These are phyloP conservation scores for Macrophya annulata DNA, from an alignment of 2,888 invertebrate genomes.

Conservation along the genomic window DNA sequence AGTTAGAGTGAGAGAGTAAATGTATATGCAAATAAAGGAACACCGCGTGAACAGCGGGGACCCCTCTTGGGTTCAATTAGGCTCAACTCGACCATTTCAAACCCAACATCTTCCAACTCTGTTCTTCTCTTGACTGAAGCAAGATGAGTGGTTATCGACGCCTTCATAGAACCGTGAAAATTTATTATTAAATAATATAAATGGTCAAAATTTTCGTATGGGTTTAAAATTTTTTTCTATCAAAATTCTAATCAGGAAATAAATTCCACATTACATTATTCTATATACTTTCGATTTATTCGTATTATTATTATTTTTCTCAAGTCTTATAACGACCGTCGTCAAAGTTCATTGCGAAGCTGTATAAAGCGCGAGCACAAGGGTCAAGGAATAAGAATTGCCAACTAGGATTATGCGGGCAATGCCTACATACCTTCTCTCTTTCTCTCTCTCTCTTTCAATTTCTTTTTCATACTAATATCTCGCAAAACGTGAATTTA, in stretches of 20 bases:
- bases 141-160: background rate
- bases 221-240: background rate
- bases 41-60: background rate
- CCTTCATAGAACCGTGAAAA: background rate
- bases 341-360: background rate
- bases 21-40: conserved; percentile 36
- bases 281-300: too few relatives aligned
- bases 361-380: background rate
- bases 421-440: conserved; percentile 17
- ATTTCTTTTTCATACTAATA: background rate
- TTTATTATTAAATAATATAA: background rate
- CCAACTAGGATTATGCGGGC: background rate
- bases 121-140: background rate
- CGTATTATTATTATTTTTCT: background rate
- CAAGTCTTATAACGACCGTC: background rate
- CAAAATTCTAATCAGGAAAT: background rate
- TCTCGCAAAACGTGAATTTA: background rate
- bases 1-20: background rate
- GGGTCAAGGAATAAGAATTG: background rate
- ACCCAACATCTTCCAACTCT: background rate
- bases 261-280: background rate
- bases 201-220: too few relatives aligned
- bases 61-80: conserved; percentile 9
- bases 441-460: background rate
- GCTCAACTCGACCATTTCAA: conserved; percentile 1